Evolutionary conservation across 53 echinoderm and acorn worm genomes (phyloP), one percentile per base, ranked within the genome.

Genomic region (Antedon mediterranea): DNA sequence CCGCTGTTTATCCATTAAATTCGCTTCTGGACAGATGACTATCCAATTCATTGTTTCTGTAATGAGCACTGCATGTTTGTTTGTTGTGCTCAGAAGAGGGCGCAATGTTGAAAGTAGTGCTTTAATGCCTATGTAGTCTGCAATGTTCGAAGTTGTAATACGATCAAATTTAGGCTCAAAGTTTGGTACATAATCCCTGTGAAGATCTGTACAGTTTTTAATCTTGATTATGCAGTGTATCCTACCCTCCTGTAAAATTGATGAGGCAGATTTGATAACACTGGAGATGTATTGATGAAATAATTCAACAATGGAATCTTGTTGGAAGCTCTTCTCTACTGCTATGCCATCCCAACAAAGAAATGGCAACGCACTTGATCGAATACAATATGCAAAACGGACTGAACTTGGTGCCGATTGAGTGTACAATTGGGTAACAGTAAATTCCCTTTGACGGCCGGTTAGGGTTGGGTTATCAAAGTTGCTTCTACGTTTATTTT

Each of bases 381-480:
- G 20, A 4, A 83, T 44, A 33, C 78, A 75, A 33, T 87, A 87
- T 11, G 75, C 76, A 7, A 83, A 87, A 23, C 31, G 43, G 26
- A 41, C 76, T 37, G 73, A 77, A 44, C 77, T 85, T 29, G 85
- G 85, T 32, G n/a, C n/a, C n/a, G n/a, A n/a, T n/a, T n/a, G 31
- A 26, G 4, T 29, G 72, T 3, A n/a, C 23, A 30, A 37, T 30
- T 26, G 30, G 32, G 13, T 41, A 41, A 13, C 5, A 41, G 41
- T 13, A 13, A 41, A 5, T 13, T 7, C 41, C 41, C 31, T 43
- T 43, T 30, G 31, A 29, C 33, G 71, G 0, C 85, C 85, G 20
- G 81, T 85, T 31, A 85, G 72, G 34, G 85, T 85, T 27, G 85
- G 85, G 29, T 85, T 85, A 77, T 85, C 85, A 74, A 76, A 85